These are phyloP conservation scores for Drosophila orena DNA, from an alignment of 1,140 invertebrate species.

Conservation along the genomic window DNA sequence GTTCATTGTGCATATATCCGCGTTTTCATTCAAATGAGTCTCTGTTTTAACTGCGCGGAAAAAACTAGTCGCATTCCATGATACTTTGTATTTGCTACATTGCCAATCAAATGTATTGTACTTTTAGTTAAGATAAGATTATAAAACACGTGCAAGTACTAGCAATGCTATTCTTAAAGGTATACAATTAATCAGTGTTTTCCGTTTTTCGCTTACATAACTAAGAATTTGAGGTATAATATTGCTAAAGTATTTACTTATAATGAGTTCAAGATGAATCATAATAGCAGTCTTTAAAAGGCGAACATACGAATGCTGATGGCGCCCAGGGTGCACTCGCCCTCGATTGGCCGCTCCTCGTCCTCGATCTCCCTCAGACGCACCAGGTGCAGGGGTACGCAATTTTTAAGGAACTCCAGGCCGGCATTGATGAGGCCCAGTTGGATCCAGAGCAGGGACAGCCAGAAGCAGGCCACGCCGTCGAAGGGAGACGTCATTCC, in stretches of 20 bases:
- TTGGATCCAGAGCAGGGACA: conserved; percentile 40
- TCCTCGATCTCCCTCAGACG: conserved; percentile 28
- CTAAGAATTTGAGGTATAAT: too few relatives aligned
- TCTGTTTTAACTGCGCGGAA: neutral
- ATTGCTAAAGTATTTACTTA: too few relatives aligned
- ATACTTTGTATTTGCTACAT: neutral
- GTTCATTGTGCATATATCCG: neutral
- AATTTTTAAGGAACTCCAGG: conserved; percentile 20
- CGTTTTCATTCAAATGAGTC: neutral
- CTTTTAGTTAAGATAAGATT: too few relatives aligned
- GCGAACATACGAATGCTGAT: conserved; percentile 48
- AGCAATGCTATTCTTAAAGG: too few relatives aligned
- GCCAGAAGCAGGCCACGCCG: conserved; percentile 17
- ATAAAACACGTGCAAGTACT: too few relatives aligned
- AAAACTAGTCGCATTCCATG: neutral
- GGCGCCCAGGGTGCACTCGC: conserved; percentile 49
- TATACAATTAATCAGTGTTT: too few relatives aligned
- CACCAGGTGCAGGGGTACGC: conserved; percentile 36
- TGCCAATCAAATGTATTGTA: too few relatives aligned
- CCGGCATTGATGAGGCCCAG: conserved; percentile 31
- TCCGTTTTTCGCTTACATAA: too few relatives aligned
- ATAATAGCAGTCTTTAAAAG: conserved; percentile 8
- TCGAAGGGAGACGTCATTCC: conserved; percentile 6
- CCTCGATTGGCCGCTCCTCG: conserved; percentile 28
- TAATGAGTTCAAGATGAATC: neutral